Percentiles rank a stretch among this genome's conserved stretches.
These are phyloP conservation scores for Danionella dracula DNA, from an alignment of 2,797 vertebrate species.

Conservation along the genomic window DNA sequence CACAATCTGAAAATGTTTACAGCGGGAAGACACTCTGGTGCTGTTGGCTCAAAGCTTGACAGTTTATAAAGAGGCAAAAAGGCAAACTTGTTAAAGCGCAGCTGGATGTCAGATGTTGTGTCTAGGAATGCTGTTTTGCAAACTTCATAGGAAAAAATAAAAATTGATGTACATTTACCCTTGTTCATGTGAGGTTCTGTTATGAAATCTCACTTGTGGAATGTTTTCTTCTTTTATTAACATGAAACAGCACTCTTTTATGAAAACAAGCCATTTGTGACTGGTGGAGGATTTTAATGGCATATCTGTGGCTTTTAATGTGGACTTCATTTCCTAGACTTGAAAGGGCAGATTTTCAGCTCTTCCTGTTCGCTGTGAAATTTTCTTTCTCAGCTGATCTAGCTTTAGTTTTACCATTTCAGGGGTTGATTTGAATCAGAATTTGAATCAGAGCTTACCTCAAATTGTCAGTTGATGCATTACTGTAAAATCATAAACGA, in stretches of 20 bases:
- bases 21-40: neutral
- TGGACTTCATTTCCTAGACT: neutral
- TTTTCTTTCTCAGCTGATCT: too few species aligned
- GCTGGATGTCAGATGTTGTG: constrained; percentile 17
- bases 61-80: neutral
- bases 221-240: neutral
- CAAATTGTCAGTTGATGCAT: too few species aligned
- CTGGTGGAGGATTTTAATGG: neutral
- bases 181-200: neutral
- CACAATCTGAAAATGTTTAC: neutral
- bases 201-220: neutral
- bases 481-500: too few species aligned
- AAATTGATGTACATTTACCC: too few species aligned
- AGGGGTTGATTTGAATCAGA: too few species aligned
- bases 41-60: neutral
- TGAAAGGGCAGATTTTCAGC: neutral
- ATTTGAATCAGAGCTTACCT: too few species aligned
- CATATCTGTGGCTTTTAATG: neutral
- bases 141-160: constrained; percentile 1
- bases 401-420: too few species aligned
- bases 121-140: neutral
- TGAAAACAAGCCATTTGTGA: neutral
- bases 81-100: constrained; percentile 1
- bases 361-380: too few species aligned
- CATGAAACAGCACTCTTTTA: neutral